Evolutionary conservation across 2,797 vertebrate genomes (phyloP), one percentile per base, ranked within the genome.

Genomic region (Artibeus lituratus): DNA sequence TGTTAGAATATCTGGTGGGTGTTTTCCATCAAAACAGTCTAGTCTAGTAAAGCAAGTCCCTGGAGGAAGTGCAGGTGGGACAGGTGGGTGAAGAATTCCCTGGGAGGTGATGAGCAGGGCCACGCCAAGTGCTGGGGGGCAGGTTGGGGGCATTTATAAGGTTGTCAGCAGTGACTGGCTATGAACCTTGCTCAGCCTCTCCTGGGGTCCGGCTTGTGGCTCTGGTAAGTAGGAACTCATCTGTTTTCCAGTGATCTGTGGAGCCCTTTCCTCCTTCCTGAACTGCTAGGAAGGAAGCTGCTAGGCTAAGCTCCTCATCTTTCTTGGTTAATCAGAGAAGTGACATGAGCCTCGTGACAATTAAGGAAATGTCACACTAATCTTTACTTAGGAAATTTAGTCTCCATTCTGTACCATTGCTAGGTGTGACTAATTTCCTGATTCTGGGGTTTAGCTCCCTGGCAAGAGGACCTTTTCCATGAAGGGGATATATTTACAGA

Each of bases 51-150:
- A 96, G 67, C 86, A 44, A 84, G 94, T 81, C 74, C 42, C 53
- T 49, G 67, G 69, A 95, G 96, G 96, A 95, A 88, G 82, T 82
- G 53, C 94, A 96, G 94, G 86, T 95, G 96, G 90, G 77, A 95
- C 78, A 84, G 87, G 94, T 96, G 89, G 95, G 96, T 67, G 84
- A 97, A 72, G 80, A 96, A 95, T 95, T 76, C 53, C 35, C 51
- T 65, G 82, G 65, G 59, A 94, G 76, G 86, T 82, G 72, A 65
- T 87, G 42, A 94, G 44, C 78, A 69, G 70, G n/a, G 59, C 83
- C 91, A 91, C 49, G 24, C 93, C 92, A 92, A 82, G 80, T 35
- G 53, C 95, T 93, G 2, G 2, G 24, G 86, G 86, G 87, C 83
- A 94, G 19, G 15, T 22, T 47, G 83, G 90, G 87, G 65, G 29